A percentile compares a stretch with the other conserved stretches of the same genome.
These are phyloP conservation scores for Heterochromis multidens DNA, from an alignment of 2,113 vertebrate species.

Conservation along the genomic window DNA sequence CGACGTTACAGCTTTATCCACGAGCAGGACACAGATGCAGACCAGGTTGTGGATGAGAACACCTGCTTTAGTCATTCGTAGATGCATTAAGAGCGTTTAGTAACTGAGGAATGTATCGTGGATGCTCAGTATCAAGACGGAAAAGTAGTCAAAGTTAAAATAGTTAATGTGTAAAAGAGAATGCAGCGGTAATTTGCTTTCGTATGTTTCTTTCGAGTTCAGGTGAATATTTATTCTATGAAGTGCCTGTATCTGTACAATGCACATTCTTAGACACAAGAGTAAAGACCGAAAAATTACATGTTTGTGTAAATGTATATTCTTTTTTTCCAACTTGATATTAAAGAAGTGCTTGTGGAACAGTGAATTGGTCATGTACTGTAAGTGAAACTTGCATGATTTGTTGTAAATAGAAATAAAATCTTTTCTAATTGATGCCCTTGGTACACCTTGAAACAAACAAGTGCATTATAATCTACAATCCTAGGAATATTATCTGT, in stretches of 20 bases:
- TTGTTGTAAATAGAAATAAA: neutral
- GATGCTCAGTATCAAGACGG: neutral
- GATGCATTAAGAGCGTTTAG: neutral
- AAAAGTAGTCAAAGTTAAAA: neutral
- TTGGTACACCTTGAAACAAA: neutral
- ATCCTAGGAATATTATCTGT: neutral
- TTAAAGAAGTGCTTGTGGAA: slow-evolving; percentile 18
- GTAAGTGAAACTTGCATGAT: neutral
- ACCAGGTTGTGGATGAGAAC: slow-evolving; percentile 52
- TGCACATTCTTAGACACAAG: slow-evolving; percentile 4
- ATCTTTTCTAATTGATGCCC: neutral
- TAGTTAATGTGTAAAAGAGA: neutral
- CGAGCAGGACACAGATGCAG: slow-evolving; percentile 52
- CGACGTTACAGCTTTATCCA: slow-evolving; percentile 69
- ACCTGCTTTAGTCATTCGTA: slow-evolving; percentile 48
- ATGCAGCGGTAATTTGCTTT: neutral
- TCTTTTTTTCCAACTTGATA: neutral
- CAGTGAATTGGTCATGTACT: neutral
- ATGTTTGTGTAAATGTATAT: neutral
- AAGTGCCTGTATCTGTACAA: slow-evolving; percentile 41
- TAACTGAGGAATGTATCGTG: neutral
- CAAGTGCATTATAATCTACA: neutral
- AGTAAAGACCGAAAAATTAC: neutral
- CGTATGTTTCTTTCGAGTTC: neutral
- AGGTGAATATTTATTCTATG: slow-evolving; percentile 13